phyloP scores from a whole-genome alignment of 2,113 vertebrate species.

The human region GRCh38 chr1:155820001-155820500 shows the following conservation, averaged over 20 bases:
- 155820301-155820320: not conserved
- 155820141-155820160: not conserved
- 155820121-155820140: not conserved
- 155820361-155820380: not conserved
- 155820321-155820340: not conserved
- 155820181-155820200: not conserved
- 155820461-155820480: not conserved
- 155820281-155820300: not conserved
- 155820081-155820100: not conserved
- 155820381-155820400: not conserved
- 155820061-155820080: not conserved
- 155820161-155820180: not conserved
- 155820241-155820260: not conserved
- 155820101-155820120: not conserved
- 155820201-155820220: not conserved
- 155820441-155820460: no score
- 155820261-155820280: not conserved
- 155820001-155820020: not conserved
- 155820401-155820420: not conserved
- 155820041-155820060: not conserved
- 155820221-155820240: not conserved
- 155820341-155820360: not conserved
- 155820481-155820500: not conserved
- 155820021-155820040: not conserved
- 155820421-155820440: not conserved